Conservation (phyloP, 1,140 invertebrate genomes). For the Samia ricini region DNA sequence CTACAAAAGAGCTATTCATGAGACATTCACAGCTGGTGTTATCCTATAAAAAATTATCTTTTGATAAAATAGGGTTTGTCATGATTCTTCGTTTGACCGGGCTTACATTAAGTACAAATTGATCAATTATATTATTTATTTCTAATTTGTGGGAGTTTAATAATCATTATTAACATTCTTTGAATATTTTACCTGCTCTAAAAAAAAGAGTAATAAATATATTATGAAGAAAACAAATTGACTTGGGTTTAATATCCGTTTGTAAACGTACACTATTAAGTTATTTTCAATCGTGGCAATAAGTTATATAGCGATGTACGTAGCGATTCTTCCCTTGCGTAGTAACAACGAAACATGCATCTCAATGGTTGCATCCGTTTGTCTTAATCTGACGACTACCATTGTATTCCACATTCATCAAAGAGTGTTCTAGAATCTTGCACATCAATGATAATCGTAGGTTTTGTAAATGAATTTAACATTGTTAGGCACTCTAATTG, state of each 20-base stretch:
- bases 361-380: slow-evolving; percentile 66
- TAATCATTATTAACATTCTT: too few species aligned
- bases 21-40: too few species aligned
- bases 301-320: neutral
- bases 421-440: slow-evolving; percentile 16
- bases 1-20: too few species aligned
- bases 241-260: neutral
- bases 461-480: neutral
- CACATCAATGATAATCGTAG: slow-evolving; percentile 11
- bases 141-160: too few species aligned
- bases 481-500: neutral
- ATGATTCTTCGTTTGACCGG: too few species aligned
- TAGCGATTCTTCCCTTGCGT: slow-evolving; percentile 6
- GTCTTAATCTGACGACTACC: slow-evolving; percentile 28
- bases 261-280: neutral
- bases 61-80: too few species aligned
- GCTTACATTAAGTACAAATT: too few species aligned
- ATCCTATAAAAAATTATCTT: too few species aligned
- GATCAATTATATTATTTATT: too few species aligned
- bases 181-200: too few species aligned
- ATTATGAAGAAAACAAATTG: neutral
- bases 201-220: neutral
- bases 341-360: slow-evolving; percentile 51
- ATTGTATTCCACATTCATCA: slow-evolving; percentile 28
- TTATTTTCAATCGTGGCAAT: neutral